Evolutionary conservation across 1,140 invertebrate genomes (phyloP).

Genomic region (Armadillidium nasatum): DNA sequence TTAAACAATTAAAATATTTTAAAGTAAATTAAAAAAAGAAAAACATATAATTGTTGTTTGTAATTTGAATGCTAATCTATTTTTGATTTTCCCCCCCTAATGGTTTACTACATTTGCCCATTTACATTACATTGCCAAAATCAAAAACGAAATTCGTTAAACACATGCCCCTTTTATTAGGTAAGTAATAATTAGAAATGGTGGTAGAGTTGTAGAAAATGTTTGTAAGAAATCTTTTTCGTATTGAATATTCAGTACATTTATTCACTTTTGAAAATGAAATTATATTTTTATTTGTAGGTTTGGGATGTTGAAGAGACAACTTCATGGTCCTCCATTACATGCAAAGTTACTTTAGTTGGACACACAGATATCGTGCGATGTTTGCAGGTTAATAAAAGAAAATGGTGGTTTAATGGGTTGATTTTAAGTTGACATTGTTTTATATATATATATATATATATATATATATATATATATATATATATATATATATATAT

Average conservation of each 20-base stretch:
- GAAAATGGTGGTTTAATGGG: neutral
- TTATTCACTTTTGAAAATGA: constrained; percentile 16
- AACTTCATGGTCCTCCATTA: constrained; percentile 56
- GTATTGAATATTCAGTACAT: neutral
- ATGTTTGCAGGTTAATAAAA: constrained; percentile 52
- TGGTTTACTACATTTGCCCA: too few relatives aligned
- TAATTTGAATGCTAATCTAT: too few relatives aligned
- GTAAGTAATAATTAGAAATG: too few relatives aligned
- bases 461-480: constrained; percentile 28
- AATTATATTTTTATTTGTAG: constrained; percentile 45
- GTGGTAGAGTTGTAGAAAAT: too few relatives aligned
- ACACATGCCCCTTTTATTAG: too few relatives aligned
- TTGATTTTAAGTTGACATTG: neutral
- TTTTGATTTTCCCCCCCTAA: too few relatives aligned
- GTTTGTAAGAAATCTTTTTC: neutral
- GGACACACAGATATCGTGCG: constrained; percentile 55
- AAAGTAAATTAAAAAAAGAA: too few relatives aligned
- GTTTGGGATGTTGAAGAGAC: constrained; percentile 54
- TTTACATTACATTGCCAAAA: too few relatives aligned
- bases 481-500: constrained; percentile 28
- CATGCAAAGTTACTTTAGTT: constrained; percentile 57
- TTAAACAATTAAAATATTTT: too few relatives aligned
- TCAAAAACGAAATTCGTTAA: too few relatives aligned
- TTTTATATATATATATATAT: neutral
- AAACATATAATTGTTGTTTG: too few relatives aligned